A percentile compares a stretch with the other conserved stretches of the same genome.
These are phyloP conservation scores for Neodon shergylaensis DNA, from an alignment of 2,113 vertebrate species.

Conservation along the genomic window DNA sequence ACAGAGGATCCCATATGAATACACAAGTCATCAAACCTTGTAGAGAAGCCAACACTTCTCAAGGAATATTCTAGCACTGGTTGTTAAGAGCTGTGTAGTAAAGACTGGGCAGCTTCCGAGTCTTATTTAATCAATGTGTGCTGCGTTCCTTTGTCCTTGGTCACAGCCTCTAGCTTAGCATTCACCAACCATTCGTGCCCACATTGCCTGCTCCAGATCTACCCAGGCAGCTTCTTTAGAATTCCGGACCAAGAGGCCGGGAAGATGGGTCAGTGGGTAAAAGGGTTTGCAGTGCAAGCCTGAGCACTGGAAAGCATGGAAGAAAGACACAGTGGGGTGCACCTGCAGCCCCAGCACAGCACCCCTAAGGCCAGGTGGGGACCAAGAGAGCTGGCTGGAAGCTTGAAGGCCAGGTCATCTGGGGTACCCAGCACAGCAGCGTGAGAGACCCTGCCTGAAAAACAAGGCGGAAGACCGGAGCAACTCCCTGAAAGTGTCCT, in stretches of 20 bases:
- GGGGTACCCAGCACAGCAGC: not conserved
- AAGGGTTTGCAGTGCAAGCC: no score
- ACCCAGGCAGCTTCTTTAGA: not conserved
- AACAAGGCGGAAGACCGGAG: not conserved
- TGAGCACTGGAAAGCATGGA: no score
- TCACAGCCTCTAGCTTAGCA: not conserved
- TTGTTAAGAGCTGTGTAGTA: not conserved
- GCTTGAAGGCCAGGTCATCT: not conserved
- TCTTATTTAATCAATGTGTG: not conserved
- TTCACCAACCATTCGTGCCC: not conserved
- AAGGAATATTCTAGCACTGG: constrained; percentile 22
- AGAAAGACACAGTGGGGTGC: not conserved
- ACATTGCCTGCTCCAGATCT: not conserved
- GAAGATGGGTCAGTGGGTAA: not conserved
- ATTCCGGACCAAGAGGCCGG: not conserved
- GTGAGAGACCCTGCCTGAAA: no score
- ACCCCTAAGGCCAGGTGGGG: no score
- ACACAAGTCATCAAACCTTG: not conserved
- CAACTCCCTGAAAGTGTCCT: not conserved
- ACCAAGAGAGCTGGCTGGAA: not conserved
- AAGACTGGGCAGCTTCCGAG: not conserved
- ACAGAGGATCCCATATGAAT: not conserved
- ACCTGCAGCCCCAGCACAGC: no score
- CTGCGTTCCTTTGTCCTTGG: no score
- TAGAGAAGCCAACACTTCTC: not conserved